A percentile compares a stretch with the other conserved stretches of the same genome.
Evolutionary conservation across 2,113 vertebrate species (phyloP).

Genomic region (Phainopepla nitens): DNA sequence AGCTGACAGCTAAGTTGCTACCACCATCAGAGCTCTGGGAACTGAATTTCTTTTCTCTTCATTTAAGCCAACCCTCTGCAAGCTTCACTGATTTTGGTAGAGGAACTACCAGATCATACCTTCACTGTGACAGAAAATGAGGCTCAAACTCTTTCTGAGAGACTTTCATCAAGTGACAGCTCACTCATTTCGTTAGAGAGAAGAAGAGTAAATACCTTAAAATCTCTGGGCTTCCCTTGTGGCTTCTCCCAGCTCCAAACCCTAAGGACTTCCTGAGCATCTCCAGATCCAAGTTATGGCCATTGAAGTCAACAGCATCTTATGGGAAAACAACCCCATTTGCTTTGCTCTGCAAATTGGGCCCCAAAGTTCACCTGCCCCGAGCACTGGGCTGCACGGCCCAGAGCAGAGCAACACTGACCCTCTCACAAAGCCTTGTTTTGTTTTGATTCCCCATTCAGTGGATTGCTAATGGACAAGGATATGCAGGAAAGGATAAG

Average conservation of each 20-base stretch:
- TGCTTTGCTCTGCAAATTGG: not conserved
- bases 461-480: not conserved
- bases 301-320: not conserved
- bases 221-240: not conserved
- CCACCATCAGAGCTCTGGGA: conserved; percentile 41
- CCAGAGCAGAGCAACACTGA: not conserved
- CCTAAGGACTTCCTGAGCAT: not conserved
- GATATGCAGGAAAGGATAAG: not conserved
- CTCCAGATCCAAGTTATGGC: not conserved
- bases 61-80: conserved; percentile 22
- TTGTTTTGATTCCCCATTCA: not conserved
- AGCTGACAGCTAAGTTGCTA: conserved; percentile 56
- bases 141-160: not conserved
- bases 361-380: not conserved
- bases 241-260: not conserved
- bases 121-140: not conserved
- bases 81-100: conserved; percentile 17
- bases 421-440: not conserved
- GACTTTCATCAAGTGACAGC: not conserved
- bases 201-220: not conserved
- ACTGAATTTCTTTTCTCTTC: conserved; percentile 31
- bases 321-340: not conserved
- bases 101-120: not conserved
- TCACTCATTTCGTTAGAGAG: not conserved
- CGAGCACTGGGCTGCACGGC: not conserved